Evolutionary conservation across 2,797 vertebrate genomes (phyloP), one percentile per base, ranked within the genome.

Genomic region (Mallotus villosus): DNA sequence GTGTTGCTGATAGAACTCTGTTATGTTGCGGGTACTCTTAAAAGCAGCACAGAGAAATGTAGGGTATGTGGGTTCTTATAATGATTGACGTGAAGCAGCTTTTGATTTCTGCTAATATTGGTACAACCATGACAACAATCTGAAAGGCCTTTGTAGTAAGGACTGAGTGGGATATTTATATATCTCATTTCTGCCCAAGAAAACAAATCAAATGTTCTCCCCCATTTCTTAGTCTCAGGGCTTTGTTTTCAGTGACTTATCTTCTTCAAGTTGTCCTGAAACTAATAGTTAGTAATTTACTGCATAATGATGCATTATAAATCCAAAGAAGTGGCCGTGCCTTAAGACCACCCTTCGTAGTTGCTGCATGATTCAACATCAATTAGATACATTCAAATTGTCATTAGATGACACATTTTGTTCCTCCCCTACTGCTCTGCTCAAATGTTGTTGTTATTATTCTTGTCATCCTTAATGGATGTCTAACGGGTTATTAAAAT

Each of bases 361-460:
- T 29, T 74, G 55, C 62, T n/a, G 34, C 32, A 24, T 70, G 64
- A 70, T 74, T 74, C 29, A 70, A 59, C 29, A 64, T 59, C 29
- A 67, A 64, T 74, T 70, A 70, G 27, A 62, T 19, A 27, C 24
- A 29, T 60, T 32, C 17, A 61, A 34, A 68, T 37, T n/a, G 1
- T 55, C 65, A 63, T 68, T 74, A 53, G 46, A 58, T 29, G 55
- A 68, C 24, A 49, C n/a, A 53, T 27, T 3, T 19, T 4, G n/a
- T n/a, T 58, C 32, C 29, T 16, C 9, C 14, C 29, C n/a, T 3
- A 25, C 11, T 37, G 51, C 22, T 58, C 19, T 17, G 51, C 51
- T 19, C 24, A 29, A 21, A 21, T 22, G 37, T 34, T 32, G 24
- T 66, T 24, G 17, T 25, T 25, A 55, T 2, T 7, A 19, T 55